phyloP scores from a whole-genome alignment of 2,113 vertebrate species.

The Microtus oregoni region DNA sequence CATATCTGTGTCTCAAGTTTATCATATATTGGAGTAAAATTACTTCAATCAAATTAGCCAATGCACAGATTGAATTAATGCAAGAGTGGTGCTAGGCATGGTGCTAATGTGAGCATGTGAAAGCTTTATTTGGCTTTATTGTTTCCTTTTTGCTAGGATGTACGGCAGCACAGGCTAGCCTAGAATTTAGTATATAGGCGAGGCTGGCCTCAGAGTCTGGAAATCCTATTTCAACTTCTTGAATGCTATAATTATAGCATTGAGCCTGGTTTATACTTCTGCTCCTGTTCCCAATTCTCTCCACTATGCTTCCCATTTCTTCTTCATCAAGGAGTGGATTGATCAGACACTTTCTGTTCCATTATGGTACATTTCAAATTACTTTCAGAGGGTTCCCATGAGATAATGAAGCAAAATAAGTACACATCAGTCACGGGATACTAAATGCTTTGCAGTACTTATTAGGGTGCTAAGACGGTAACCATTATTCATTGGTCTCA shows the following conservation, averaged over 20 bases:
- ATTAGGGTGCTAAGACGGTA: background rate
- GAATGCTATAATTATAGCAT: background rate
- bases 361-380: background rate
- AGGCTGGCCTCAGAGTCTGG: background rate
- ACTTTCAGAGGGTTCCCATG: conserved; percentile 10
- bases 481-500: background rate
- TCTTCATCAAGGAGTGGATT: background rate
- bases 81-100: conserved; percentile 72
- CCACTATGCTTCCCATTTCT: background rate
- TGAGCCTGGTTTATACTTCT: background rate
- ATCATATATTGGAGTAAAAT: conserved; percentile 84
- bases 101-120: conserved; percentile 70
- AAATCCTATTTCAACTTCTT: background rate
- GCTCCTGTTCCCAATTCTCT: fast-evolving
- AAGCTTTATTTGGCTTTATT: background rate
- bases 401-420: conserved; percentile 19
- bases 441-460: background rate
- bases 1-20: conserved; percentile 74
- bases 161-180: background rate
- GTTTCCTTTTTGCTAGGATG: background rate
- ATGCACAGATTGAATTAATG: conserved; percentile 81
- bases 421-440: background rate
- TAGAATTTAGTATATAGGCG: background rate
- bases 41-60: conserved; percentile 83
- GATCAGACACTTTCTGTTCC: background rate